Conservation (phyloP, 2,113 vertebrate genomes). For the Myrmophylax atrothorax region DNA sequence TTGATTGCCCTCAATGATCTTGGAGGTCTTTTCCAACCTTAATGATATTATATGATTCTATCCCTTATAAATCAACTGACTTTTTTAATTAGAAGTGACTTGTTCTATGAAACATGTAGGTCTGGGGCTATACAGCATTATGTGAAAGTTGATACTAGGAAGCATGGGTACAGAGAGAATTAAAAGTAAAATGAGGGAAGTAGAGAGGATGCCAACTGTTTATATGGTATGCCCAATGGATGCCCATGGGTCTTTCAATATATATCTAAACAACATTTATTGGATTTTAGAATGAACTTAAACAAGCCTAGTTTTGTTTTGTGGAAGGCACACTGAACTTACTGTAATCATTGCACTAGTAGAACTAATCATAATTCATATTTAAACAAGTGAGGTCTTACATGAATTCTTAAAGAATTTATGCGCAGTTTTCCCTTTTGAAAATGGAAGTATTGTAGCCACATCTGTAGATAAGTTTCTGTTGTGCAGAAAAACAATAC, state of each 20-base stretch:
- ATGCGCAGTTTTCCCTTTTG: conserved; percentile 3
- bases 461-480: fast-evolving
- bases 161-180: conserved; percentile 28
- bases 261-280: neutral
- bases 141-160: conserved; percentile 66
- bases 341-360: conserved; percentile 1
- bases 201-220: conserved; percentile 55
- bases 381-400: neutral
- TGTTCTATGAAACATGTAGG: conserved; percentile 31
- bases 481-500: neutral
- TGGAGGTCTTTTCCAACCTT: neutral
- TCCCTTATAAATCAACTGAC: conserved; percentile 40
- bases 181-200: conserved; percentile 58
- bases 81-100: conserved; percentile 41
- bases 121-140: conserved; percentile 35
- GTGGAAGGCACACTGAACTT: neutral
- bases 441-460: neutral
- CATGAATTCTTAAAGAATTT: neutral
- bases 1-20: neutral
- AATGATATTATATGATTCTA: neutral
- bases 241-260: conserved; percentile 3
- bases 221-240: neutral
- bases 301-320: conserved; percentile 33
- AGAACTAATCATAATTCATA: conserved; percentile 52
- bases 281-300: conserved; percentile 44